Percentiles rank a stretch among this genome's conserved stretches.
phyloP scores from a whole-genome alignment of 2,888 invertebrate genomes.

The Orchesella flavescens region DNA sequence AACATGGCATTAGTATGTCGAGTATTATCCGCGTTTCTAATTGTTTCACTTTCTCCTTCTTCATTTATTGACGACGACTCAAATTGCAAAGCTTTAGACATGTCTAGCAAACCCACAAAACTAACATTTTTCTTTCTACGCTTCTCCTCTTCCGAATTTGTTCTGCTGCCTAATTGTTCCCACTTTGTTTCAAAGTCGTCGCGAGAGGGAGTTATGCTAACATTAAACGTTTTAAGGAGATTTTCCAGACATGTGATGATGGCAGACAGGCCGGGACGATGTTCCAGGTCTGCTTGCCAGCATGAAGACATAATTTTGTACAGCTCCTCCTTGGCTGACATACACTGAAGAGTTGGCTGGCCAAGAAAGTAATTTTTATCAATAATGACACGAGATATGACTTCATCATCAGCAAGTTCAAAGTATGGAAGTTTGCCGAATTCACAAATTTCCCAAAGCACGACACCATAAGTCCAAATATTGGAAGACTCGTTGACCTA shows the following conservation, averaged over 20 bases:
- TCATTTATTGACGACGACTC: slow-evolving; percentile 6
- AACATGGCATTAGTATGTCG: background rate
- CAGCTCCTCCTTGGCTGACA: slow-evolving; percentile 66
- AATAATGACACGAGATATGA: slow-evolving; percentile 79
- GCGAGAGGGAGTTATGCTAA: slow-evolving; percentile 22
- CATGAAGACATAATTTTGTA: slow-evolving; percentile 68
- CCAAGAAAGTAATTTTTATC: slow-evolving; percentile 72
- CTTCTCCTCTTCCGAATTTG: slow-evolving; percentile 36
- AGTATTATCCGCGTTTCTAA: background rate
- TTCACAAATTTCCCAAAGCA: slow-evolving; percentile 87
- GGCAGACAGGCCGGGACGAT: slow-evolving; percentile 63
- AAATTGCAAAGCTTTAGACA: slow-evolving; percentile 12
- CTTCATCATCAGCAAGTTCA: slow-evolving; percentile 79
- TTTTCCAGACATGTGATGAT: slow-evolving; percentile 63
- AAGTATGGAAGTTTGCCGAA: slow-evolving; percentile 82
- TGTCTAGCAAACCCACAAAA: slow-evolving; percentile 56
- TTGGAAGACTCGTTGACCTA: slow-evolving; percentile 79
- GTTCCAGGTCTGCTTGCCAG: slow-evolving; percentile 61
- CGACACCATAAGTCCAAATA: slow-evolving; percentile 85
- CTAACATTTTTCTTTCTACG: slow-evolving; percentile 67
- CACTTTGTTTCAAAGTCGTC: slow-evolving; percentile 71
- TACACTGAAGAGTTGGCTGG: slow-evolving; percentile 67
- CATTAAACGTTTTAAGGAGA: slow-evolving; percentile 32
- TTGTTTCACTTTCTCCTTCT: slow-evolving; percentile 11
- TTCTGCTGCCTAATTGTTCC: slow-evolving; percentile 62